Evolutionary conservation across 2,797 vertebrate species (phyloP).

Genomic region (Diplodus puntazzo): DNA sequence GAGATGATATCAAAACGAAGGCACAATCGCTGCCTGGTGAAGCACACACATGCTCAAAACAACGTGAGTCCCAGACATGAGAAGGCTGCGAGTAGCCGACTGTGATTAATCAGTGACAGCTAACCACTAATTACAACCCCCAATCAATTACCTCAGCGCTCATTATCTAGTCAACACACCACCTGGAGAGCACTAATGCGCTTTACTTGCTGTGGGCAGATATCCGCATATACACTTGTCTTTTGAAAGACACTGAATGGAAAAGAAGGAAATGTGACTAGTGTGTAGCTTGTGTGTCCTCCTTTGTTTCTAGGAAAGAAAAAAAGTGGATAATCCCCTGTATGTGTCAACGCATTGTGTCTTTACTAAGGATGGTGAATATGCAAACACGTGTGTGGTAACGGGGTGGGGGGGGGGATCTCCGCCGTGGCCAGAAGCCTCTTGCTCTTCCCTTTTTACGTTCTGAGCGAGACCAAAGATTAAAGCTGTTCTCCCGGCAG

Average conservation of each 20-base stretch:
- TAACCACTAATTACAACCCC: slow-evolving; percentile 83
- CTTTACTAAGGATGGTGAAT: slow-evolving; percentile 35
- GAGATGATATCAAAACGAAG: slow-evolving; percentile 42
- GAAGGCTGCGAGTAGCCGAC: slow-evolving; percentile 63
- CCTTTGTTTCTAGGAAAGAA: slow-evolving; percentile 1
- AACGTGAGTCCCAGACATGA: slow-evolving; percentile 62
- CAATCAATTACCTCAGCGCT: slow-evolving; percentile 80
- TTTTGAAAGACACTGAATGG: slow-evolving; percentile 39
- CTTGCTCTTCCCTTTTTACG: slow-evolving; percentile 75
- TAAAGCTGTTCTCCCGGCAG: slow-evolving; percentile 80
- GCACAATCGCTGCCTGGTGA: slow-evolving; percentile 40
- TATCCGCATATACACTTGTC: slow-evolving; percentile 48
- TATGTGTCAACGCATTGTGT: slow-evolving; percentile 42
- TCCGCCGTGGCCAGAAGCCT: slow-evolving; percentile 65
- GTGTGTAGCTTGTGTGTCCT: slow-evolving; percentile 16
- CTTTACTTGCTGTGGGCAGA: slow-evolving; percentile 68
- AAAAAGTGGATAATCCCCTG: slow-evolving; percentile 34
- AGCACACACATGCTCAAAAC: slow-evolving; percentile 62
- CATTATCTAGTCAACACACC: slow-evolving; percentile 81
- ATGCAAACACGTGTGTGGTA: slow-evolving; percentile 49
- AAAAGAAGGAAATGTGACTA: slow-evolving; percentile 18
- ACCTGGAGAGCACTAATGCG: slow-evolving; percentile 78
- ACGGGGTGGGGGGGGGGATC: slow-evolving; percentile 44
- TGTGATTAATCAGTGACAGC: slow-evolving; percentile 84
- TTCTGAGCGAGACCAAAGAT: slow-evolving; percentile 85